Evolutionary conservation across 2,888 invertebrate genomes (phyloP).

Genomic region (Erebia ligea): DNA sequence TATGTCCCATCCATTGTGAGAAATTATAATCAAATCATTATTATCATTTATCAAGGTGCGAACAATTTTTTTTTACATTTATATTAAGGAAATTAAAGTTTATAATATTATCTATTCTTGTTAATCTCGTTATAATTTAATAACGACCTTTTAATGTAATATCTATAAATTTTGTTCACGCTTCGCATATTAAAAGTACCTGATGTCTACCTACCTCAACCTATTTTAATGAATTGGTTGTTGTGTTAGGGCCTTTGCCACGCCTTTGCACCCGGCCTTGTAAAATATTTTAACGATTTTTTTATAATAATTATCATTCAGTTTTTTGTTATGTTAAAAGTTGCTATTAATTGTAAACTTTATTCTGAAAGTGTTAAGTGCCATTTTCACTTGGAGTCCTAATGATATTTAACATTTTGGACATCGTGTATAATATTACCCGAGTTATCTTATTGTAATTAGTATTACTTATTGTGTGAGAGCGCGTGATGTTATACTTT

Average conservation of each 20-base stretch:
- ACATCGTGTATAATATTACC: conserved; percentile 51
- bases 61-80: no score
- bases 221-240: not conserved
- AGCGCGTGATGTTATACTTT: conserved; percentile 68
- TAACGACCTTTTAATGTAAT: not conserved
- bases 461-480: conserved; percentile 76
- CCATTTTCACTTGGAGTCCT: conserved; percentile 67
- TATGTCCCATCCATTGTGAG: no score
- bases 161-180: not conserved
- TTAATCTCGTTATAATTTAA: no score
- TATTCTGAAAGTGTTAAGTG: conserved; percentile 54
- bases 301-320: not conserved
- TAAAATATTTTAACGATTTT: not conserved
- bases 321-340: conserved; percentile 6
- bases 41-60: no score
- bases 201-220: no score
- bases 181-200: not conserved
- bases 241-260: not conserved
- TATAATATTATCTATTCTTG: no score
- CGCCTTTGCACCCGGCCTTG: not conserved
- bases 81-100: no score
- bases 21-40: not conserved
- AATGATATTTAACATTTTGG: conserved; percentile 48
- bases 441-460: conserved; percentile 58
- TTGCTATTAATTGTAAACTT: conserved; percentile 37